Evolutionary conservation across 1,140 invertebrate genomes (phyloP).

Genomic region (Octopus sinensis): DNA sequence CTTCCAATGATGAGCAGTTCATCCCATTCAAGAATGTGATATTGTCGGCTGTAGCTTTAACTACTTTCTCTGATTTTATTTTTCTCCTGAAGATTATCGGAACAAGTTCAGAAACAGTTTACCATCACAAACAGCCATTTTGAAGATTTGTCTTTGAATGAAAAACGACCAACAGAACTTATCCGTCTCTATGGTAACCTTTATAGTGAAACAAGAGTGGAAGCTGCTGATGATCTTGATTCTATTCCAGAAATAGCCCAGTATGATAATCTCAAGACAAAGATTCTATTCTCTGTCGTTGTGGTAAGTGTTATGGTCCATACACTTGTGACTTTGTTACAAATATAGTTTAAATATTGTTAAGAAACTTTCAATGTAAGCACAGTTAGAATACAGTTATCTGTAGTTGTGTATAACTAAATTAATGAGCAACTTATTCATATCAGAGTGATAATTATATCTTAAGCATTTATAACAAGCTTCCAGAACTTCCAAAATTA

Average conservation of each 20-base stretch:
- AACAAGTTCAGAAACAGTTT: constrained; percentile 53
- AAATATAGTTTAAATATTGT: too few relatives aligned
- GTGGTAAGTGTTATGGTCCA: constrained; percentile 70
- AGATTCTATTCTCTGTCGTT: constrained; percentile 90
- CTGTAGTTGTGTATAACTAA: too few relatives aligned
- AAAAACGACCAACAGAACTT: constrained; percentile 60
- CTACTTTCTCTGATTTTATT: constrained; percentile 10
- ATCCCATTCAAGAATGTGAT: neutral
- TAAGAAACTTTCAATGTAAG: too few relatives aligned
- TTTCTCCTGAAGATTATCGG: constrained; percentile 50
- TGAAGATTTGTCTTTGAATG: constrained; percentile 53
- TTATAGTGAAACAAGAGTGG: constrained; percentile 73
- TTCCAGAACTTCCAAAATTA: too few relatives aligned
- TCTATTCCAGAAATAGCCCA: constrained; percentile 72
- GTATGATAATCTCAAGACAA: constrained; percentile 82
- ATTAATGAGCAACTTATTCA: too few relatives aligned
- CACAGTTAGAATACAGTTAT: too few relatives aligned
- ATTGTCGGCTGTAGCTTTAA: neutral
- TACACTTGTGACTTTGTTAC: too few relatives aligned
- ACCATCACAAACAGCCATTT: constrained; percentile 42
- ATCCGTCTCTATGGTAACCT: constrained; percentile 78
- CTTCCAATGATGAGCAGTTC: too few relatives aligned
- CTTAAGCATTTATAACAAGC: too few relatives aligned
- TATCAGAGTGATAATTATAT: too few relatives aligned
- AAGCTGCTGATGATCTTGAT: constrained; percentile 80